These are phyloP conservation scores for Mercenaria mercenaria DNA, from an alignment of 1,140 invertebrate genomes.

Conservation along the genomic window DNA sequence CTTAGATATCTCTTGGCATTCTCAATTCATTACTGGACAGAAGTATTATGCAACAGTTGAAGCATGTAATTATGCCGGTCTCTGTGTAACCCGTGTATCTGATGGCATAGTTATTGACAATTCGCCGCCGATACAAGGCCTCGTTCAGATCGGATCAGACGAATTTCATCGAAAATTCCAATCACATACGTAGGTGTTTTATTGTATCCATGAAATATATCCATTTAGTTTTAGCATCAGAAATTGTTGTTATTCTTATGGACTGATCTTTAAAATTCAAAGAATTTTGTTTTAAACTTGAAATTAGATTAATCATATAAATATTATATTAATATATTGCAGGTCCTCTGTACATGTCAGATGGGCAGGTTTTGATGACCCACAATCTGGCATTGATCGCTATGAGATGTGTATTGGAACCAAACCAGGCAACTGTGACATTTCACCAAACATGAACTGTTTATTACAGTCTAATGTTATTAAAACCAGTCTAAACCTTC, in stretches of 20 bases:
- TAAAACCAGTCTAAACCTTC: constrained; percentile 22
- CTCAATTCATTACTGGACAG: constrained; percentile 54
- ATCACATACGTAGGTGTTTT: constrained; percentile 57
- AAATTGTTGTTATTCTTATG: too few species aligned
- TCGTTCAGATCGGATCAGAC: constrained; percentile 56
- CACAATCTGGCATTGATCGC: constrained; percentile 58
- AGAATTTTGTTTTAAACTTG: too few species aligned
- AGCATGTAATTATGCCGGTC: constrained; percentile 68
- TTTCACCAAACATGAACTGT: neutral
- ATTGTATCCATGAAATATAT: too few species aligned
- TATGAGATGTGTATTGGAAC: constrained; percentile 63
- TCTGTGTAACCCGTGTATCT: constrained; percentile 64
- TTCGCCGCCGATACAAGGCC: constrained; percentile 67
- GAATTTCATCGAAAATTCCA: constrained; percentile 52
- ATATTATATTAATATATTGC: too few species aligned
- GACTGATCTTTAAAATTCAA: too few species aligned
- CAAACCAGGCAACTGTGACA: neutral
- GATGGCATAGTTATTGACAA: constrained; percentile 70
- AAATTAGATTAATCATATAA: too few species aligned
- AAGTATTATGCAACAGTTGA: constrained; percentile 62
- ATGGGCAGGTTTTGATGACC: constrained; percentile 68
- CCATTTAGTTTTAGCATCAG: too few species aligned
- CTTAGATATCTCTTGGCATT: constrained; percentile 66
- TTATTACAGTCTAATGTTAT: constrained; percentile 5
- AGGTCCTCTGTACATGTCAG: constrained; percentile 37